These are phyloP conservation scores for Merops nubicus DNA, from an alignment of 2,113 vertebrate genomes.

Conservation along the genomic window DNA sequence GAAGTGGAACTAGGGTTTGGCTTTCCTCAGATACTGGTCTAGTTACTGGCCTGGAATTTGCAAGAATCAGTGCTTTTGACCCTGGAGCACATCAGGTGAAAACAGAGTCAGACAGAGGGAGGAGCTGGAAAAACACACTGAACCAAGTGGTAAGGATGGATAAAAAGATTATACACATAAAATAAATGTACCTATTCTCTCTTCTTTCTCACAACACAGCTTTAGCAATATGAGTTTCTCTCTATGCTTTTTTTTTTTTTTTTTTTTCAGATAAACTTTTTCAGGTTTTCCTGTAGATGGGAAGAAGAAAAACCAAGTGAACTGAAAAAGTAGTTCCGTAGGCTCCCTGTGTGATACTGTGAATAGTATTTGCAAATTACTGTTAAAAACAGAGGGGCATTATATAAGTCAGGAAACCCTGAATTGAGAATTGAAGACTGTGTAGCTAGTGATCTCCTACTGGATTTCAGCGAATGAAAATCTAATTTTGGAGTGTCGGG, in stretches of 20 bases:
- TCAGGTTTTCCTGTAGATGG: not conserved
- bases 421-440: not conserved
- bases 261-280: no score
- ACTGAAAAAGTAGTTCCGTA: not conserved
- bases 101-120: not conserved
- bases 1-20: not conserved
- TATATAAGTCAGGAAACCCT: not conserved
- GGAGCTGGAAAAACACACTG: not conserved
- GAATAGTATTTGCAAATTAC: not conserved
- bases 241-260: not conserved
- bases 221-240: not conserved
- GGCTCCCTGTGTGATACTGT: not conserved
- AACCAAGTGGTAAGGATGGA: not conserved
- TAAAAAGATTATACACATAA: not conserved
- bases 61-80: not conserved
- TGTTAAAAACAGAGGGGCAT: not conserved
- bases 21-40: not conserved
- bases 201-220: not conserved
- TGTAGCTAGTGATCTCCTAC: not conserved
- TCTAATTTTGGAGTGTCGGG: not conserved
- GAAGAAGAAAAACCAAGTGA: not conserved
- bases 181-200: not conserved
- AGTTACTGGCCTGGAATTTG: not conserved
- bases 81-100: not conserved
- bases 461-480: not conserved